Evolutionary conservation across 2,888 invertebrate genomes (phyloP), one percentile per base, ranked within the genome.

Genomic region (Pseudolycoriella hygida): DNA sequence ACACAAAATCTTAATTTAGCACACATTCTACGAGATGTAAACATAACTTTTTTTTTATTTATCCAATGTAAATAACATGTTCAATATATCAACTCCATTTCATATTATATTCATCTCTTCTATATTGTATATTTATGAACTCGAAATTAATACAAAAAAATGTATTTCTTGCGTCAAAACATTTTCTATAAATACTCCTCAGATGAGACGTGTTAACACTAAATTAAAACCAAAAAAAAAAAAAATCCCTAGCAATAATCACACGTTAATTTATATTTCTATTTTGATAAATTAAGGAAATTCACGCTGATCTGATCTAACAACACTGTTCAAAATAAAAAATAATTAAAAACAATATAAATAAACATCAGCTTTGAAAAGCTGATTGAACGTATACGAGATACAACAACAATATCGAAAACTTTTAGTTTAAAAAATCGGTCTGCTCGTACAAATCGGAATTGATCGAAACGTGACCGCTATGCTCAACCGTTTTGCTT

Each of bases 1-100:
- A 40, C 17, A 40, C 40, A 4, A 17, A 40, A 17, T 40, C 40
- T 40, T 40, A 40, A 40, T 40, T 40, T 40, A 40, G 40, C 40
- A 40, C 40, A 40, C 40, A 40, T 34, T 34, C 34, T 34, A 34
- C 34, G 15, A 34, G 34, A 34, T 34, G 34, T 34, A 34, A 34
- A 34, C 34, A 34, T 34, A 34, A 34, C 15, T 34, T 14, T 34
- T 34, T 14, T 34, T 34, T 34, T 34, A 14, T 34, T 34, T 34
- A 14, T 34, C 15, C 34, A 34, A 14, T 34, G 34, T 34, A 34
- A 34, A 34, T 34, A 34, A 8, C 8, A 34, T 34, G 34, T 14
- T 34, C 34, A 34, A 34, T 34, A 34, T 34, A 34, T 34, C 34
- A 34, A 34, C 34, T 34, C 34, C 34, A 34, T 14, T 34, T 34